Evolutionary conservation across 1,140 invertebrate genomes (phyloP), one percentile per base, ranked within the genome.

Genomic region (Lepeophtheirus salmonis): DNA sequence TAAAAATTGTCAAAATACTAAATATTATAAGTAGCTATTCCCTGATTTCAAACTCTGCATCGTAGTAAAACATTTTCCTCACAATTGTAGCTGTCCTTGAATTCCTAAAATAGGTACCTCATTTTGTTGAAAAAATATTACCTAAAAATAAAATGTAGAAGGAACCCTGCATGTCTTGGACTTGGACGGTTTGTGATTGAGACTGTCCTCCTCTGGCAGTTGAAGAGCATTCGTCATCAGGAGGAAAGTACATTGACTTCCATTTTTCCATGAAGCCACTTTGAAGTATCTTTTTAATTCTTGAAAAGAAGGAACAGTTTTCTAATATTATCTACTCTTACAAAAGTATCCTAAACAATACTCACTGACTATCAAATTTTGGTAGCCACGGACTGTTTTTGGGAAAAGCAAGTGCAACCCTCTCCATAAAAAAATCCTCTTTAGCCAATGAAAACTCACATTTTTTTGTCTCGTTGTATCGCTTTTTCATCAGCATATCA

Each of bases 111-210:
- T n/a, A n/a, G n/a, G n/a, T n/a, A n/a, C n/a, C n/a, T n/a, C n/a
- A 64, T 25, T 49, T 60, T 53, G 30, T 41, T 61, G 51, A 62
- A 69, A n/a, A n/a, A n/a, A n/a, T n/a, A n/a, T n/a, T 77, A 84
- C 84, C 84, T 23, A 86, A 70, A 62, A 83, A 77, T 2, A 89
- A 70, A 0, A 87, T 78, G 63, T 85, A 84, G 73, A 87, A 88
- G 50, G 83, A 88, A 23, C 86, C 88, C 69, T 89, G 84, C 86
- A 90, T 90, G 66, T 90, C 86, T 58, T 81, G 75, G 63, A 89
- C 75, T 66, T 86, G 84, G 2, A 90, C 84, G 54, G 83, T 86
- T 65, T 87, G 83, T 68, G 86, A 87, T 23, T 79, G 79, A 4
- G 82, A 83, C 72, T 69, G 64, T 23, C 69, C 68, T 13, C 70